phyloP scores from a whole-genome alignment of 1,140 invertebrate species.

The Papilio xuthus region DNA sequence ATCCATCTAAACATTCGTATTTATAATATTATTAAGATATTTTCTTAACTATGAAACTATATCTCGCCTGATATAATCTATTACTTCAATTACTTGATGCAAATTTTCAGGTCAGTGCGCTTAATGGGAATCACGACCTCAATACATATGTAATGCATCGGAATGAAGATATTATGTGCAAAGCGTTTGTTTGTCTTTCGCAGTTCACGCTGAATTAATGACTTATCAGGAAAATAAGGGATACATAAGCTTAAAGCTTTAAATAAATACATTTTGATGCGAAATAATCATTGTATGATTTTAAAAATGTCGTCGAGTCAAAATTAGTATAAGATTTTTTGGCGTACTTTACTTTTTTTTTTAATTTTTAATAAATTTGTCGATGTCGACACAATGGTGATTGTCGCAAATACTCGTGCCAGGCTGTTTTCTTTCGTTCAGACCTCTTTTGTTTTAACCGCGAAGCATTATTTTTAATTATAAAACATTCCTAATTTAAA shows the following conservation, averaged over 20 bases:
- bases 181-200: not conserved
- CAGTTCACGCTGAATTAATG: not conserved
- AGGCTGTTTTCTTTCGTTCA: not conserved
- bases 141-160: constrained; percentile 9
- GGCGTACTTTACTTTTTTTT: too few species aligned
- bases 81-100: constrained; percentile 20
- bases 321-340: too few species aligned
- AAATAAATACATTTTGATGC: too few species aligned
- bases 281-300: too few species aligned
- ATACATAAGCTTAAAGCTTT: too few species aligned
- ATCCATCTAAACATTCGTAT: too few species aligned
- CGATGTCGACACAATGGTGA: too few species aligned
- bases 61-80: constrained; percentile 13
- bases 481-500: not conserved
- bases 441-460: not conserved
- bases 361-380: not conserved
- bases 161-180: constrained; percentile 14
- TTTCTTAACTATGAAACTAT: not conserved
- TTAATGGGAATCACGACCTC: constrained; percentile 4
- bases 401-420: too few species aligned
- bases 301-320: too few species aligned
- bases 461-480: not conserved
- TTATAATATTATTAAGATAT: not conserved
- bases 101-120: constrained; percentile 23
- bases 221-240: not conserved